Evolutionary conservation across 2,113 vertebrate genomes (phyloP).

Genomic region (Elanoides forficatus): DNA sequence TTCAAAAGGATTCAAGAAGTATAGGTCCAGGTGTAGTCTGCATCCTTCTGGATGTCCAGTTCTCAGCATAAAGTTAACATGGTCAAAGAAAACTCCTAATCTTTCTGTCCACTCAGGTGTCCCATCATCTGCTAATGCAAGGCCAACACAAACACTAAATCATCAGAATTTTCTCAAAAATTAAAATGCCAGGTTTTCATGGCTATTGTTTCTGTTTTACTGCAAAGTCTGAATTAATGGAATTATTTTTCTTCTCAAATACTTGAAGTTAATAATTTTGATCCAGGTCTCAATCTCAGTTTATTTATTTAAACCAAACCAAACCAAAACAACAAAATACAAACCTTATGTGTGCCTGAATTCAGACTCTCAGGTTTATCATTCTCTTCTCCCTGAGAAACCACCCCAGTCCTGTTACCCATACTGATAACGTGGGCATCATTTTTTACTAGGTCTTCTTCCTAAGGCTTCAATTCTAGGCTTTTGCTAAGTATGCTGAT

Average conservation of each 20-base stretch:
- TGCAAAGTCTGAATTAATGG: not conserved
- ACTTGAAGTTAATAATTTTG: not conserved
- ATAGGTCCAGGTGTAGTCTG: not conserved
- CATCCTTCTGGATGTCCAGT: not conserved
- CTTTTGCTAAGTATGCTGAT: not conserved
- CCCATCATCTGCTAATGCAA: not conserved
- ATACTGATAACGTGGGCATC: not conserved
- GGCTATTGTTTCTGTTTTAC: not conserved
- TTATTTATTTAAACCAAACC: not conserved
- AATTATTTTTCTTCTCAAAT: not conserved
- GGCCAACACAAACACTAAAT: not conserved
- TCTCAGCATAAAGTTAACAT: not conserved
- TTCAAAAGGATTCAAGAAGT: fast-evolving
- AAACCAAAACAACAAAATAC: not conserved
- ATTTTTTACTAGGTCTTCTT: not conserved
- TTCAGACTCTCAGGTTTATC: not conserved
- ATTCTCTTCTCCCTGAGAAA: not conserved
- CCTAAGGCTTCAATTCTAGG: not conserved
- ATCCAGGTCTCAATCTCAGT: not conserved
- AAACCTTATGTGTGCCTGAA: not conserved
- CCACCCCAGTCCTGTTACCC: not conserved
- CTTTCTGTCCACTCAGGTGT: not conserved
- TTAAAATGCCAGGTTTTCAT: not conserved
- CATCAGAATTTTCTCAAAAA: not conserved
- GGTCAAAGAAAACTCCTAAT: not conserved